phyloP scores from a whole-genome alignment of 2,888 invertebrate genomes.

The Agriotes lineatus region DNA sequence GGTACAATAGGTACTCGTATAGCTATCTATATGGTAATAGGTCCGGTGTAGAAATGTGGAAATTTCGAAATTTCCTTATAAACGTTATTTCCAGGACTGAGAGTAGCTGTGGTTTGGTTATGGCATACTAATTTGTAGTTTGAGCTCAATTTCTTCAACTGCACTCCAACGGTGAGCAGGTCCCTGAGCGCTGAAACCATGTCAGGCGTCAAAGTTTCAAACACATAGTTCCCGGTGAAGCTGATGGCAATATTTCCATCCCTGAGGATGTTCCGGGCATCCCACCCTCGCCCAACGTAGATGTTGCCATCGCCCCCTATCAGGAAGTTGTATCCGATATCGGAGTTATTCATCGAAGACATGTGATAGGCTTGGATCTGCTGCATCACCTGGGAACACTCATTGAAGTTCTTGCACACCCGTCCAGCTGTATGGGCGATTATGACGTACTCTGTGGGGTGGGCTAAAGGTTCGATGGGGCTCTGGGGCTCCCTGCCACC shows the following conservation, averaged over 20 bases:
- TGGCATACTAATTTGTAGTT: conserved; percentile 69
- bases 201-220: conserved; percentile 61
- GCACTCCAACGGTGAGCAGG: conserved; percentile 65
- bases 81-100: conserved; percentile 69
- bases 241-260: conserved; percentile 65
- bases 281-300: conserved; percentile 70
- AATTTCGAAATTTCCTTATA: conserved; percentile 67
- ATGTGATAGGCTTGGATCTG: conserved; percentile 67
- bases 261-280: conserved; percentile 68
- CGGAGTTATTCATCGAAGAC: conserved; percentile 62
- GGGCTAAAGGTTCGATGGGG: conserved; percentile 58
- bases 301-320: conserved; percentile 71
- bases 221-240: conserved; percentile 68
- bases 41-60: conserved; percentile 63
- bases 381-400: conserved; percentile 66
- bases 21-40: not conserved
- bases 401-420: conserved; percentile 63
- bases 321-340: conserved; percentile 68
- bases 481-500: conserved; percentile 65
- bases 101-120: conserved; percentile 67
- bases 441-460: conserved; percentile 67
- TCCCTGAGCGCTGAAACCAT: conserved; percentile 66
- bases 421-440: conserved; percentile 69
- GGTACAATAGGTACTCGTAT: no score
- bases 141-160: conserved; percentile 62